These are phyloP conservation scores for Atta colombica DNA, from an alignment of 1,140 invertebrate genomes.

Conservation along the genomic window DNA sequence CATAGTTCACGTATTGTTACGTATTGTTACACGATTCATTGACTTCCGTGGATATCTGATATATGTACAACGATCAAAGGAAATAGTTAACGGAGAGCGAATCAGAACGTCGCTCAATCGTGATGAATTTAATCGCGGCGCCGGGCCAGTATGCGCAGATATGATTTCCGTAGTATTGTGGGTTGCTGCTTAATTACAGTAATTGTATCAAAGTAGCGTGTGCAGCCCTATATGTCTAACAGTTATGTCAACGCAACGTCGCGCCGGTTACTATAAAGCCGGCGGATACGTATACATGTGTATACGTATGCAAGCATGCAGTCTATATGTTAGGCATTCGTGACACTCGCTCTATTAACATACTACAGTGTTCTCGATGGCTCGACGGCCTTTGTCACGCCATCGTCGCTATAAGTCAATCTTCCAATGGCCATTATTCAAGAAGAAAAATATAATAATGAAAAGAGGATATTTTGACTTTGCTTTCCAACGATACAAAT, in stretches of 20 bases:
- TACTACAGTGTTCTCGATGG: constrained; percentile 27
- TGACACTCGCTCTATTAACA: constrained; percentile 57
- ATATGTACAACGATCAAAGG: constrained; percentile 27
- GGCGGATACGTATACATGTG: constrained; percentile 24
- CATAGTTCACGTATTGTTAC: not conserved
- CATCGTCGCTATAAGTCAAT: not conserved
- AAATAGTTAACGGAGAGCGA: constrained; percentile 52
- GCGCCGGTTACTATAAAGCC: constrained; percentile 56
- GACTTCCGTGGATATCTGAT: constrained; percentile 18
- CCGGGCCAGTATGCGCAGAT: constrained; percentile 45
- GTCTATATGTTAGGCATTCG: constrained; percentile 56
- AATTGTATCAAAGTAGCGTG: constrained; percentile 73
- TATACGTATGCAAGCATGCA: not conserved
- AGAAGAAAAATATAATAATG: not conserved
- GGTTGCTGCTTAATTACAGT: constrained; percentile 70
- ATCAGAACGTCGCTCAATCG: constrained; percentile 47
- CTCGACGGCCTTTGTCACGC: constrained; percentile 19
- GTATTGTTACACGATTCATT: not conserved
- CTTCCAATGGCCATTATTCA: not conserved
- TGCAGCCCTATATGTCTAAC: constrained; percentile 60
- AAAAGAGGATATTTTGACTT: not conserved
- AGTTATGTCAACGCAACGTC: constrained; percentile 53
- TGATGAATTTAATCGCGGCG: constrained; percentile 67
- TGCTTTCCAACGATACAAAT: not conserved
- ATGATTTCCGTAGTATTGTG: constrained; percentile 71